Conservation (phyloP, 2,888 invertebrate genomes). For the Agonopterix heracliana region DNA sequence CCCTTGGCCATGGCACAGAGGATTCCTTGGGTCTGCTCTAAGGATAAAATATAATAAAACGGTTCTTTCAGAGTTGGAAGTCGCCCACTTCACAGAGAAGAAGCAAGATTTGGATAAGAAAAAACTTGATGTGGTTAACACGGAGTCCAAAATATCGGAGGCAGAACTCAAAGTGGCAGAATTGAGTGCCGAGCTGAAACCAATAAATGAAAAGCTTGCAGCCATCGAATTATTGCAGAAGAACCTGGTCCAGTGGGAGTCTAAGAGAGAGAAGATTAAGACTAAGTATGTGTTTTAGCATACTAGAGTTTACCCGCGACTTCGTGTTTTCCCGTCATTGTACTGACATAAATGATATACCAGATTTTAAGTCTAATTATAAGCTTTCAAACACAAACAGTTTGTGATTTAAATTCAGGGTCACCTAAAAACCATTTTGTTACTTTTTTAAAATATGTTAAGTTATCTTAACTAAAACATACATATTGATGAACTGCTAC, state of each 20-base stretch:
- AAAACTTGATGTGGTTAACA: conserved; percentile 71
- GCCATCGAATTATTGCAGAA: conserved; percentile 72
- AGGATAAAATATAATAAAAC: not conserved
- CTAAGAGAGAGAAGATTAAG: conserved; percentile 74
- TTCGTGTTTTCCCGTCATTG: not conserved
- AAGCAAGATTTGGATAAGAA: conserved; percentile 79
- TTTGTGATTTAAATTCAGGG: no score
- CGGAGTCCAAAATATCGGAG: conserved; percentile 78
- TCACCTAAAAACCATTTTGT: no score
- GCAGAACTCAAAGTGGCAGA: conserved; percentile 76
- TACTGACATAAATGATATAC: no score
- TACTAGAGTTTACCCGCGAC: not conserved
- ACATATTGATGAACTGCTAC: no score
- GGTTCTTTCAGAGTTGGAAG: conserved; percentile 61
- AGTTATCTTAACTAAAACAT: no score
- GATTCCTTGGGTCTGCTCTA: no score
- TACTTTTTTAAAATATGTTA: no score
- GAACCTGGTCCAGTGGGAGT: conserved; percentile 70
- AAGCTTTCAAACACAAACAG: no score
- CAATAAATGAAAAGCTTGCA: conserved; percentile 68
- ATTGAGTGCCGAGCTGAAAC: conserved; percentile 72
- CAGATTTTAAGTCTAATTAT: no score
- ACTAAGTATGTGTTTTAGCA: conserved; percentile 57
- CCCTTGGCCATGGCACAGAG: no score
- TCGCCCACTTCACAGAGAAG: conserved; percentile 69